Percentiles rank a stretch among this genome's conserved stretches.
phyloP scores from a whole-genome alignment of 2,113 vertebrate genomes.

The Coptodon rendalli region DNA sequence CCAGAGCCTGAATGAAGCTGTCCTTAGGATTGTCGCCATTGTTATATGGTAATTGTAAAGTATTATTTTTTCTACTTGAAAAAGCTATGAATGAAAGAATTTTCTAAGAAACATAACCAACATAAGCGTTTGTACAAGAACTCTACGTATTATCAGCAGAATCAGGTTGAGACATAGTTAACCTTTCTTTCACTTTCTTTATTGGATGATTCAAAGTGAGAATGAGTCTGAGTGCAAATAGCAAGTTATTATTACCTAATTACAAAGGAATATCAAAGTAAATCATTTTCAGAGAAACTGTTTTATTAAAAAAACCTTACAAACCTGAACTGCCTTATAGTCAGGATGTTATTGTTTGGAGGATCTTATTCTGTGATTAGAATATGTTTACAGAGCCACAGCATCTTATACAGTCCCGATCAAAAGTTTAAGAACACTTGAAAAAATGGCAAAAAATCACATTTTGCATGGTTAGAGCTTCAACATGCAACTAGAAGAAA shows the following conservation, averaged over 20 bases:
- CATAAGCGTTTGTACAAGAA: neutral
- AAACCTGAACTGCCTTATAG: neutral
- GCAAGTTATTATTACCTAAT: neutral
- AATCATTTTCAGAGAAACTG: neutral
- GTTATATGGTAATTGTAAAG: constrained; percentile 82
- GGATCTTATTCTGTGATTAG: neutral
- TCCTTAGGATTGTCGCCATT: constrained; percentile 93
- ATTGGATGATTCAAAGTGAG: neutral
- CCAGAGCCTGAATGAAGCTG: constrained; percentile 93
- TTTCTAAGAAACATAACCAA: neutral
- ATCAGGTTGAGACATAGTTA: neutral
- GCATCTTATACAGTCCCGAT: neutral
- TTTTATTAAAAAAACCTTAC: neutral
- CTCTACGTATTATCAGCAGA: neutral
- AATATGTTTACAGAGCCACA: neutral
- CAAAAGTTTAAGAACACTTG: neutral
- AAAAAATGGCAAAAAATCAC: neutral
- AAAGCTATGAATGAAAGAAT: neutral
- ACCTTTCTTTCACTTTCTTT: neutral
- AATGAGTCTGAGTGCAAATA: neutral
- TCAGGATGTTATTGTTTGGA: neutral
- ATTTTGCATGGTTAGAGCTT: neutral
- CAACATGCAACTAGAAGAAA: neutral
- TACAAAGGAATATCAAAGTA: neutral
- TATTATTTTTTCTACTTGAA: neutral